Evolutionary conservation across 2,113 vertebrate species (phyloP), one percentile per base, ranked within the genome.

Genomic region (Oriolus oriolus): DNA sequence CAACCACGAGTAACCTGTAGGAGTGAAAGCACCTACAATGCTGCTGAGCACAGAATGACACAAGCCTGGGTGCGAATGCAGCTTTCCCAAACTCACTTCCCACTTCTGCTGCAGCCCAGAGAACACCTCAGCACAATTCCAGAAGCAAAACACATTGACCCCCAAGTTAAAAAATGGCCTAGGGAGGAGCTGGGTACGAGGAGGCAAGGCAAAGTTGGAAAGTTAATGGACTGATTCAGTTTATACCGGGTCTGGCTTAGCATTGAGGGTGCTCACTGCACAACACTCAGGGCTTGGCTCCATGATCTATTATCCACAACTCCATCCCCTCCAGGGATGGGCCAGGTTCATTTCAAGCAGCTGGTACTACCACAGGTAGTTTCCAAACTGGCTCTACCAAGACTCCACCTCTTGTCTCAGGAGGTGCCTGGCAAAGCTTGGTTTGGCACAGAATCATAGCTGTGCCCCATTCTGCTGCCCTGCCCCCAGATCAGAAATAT

Each of bases 221-320:
- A 78, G 23, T 18, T 35, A 57, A 41, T 4, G 27, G 26, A 13
- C 22, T 39, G 16, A n/a, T 20, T 69, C 13, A 37, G 37, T 44
- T 83, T 41, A 44, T 30, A 57, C 17, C 54, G 30, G 27, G 19
- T 63, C 31, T 75, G 35, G 41, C 7, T 45, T 14, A 44, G 71
- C 18, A 14, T 0, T 79, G 50, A n/a, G 49, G 22, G 35, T 50
- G 19, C 31, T 69, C 26, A 24, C 13, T 15, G 22, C 60, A 59
- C 30, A 79, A 52, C 27, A 6, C 26, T 35, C 16, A 11, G 61
- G 71, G 23, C 26, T 65, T 50, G 41, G 41, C 77, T 57, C 26
- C 23, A 11, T 5, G 6, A 19, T 44, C n/a, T 22, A 0, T 69
- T 23, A 33, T 6, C 21, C 33, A 27, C 3, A 61, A 2, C 21